Evolutionary conservation across 2,888 invertebrate genomes (phyloP).

Genomic region (Rotaria magnacalcarata): DNA sequence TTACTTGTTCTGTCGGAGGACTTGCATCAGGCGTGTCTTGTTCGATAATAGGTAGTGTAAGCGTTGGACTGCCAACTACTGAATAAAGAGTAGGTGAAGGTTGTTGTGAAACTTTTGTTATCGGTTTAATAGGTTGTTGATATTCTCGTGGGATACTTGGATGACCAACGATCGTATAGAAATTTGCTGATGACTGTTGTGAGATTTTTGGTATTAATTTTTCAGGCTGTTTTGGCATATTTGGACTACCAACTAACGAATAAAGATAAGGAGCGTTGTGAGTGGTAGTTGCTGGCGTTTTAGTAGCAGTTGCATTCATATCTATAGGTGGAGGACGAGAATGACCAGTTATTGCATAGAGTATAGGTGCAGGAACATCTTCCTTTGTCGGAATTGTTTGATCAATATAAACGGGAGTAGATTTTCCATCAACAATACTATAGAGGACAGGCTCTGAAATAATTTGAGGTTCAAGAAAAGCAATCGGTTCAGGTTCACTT

Average conservation of each 20-base stretch:
- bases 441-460: background rate
- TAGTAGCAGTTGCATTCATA: background rate
- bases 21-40: background rate
- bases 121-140: background rate
- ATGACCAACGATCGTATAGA: background rate
- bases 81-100: background rate
- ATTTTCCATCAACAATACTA: background rate
- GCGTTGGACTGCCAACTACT: background rate
- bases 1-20: background rate
- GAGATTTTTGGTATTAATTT: background rate
- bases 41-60: background rate
- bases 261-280: background rate
- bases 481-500: background rate
- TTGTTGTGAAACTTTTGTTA: background rate
- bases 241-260: background rate
- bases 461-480: background rate
- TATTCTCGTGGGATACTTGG: background rate
- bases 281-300: background rate
- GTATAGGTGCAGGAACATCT: background rate
- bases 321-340: background rate
- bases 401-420: background rate
- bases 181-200: background rate
- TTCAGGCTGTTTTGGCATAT: background rate
- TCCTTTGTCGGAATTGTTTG: background rate
- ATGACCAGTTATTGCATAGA: background rate